These are phyloP conservation scores for Frankliniella fusca DNA, from an alignment of 2,888 invertebrate species.

Conservation along the genomic window DNA sequence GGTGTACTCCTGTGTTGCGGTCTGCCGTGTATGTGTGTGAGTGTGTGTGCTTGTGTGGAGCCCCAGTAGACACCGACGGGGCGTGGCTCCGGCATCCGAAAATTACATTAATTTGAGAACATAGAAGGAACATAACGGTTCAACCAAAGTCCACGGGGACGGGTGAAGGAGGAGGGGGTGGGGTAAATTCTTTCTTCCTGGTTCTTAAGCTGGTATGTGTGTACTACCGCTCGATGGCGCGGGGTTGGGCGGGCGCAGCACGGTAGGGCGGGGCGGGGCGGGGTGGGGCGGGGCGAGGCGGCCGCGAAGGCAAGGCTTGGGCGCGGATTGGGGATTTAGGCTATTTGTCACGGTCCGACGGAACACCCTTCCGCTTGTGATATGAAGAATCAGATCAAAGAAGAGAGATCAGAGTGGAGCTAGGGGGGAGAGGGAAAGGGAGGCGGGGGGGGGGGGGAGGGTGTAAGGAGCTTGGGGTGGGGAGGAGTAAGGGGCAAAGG, in stretches of 20 bases:
- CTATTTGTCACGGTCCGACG: constrained; percentile 7
- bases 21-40: too few relatives aligned
- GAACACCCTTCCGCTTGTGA: constrained; percentile 7
- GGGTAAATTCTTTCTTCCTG: neutral
- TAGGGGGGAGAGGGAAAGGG: neutral
- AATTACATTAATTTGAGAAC: constrained; percentile 14
- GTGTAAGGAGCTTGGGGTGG: too few relatives aligned
- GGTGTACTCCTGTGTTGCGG: too few relatives aligned
- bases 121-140: neutral
- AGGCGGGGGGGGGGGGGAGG: neutral
- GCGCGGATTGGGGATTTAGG: neutral
- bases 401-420: neutral
- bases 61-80: neutral
- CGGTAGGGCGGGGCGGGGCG: neutral
- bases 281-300: neutral
- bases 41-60: neutral
- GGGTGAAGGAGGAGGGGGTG: neutral
- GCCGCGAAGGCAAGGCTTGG: neutral
- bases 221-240: neutral
- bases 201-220: neutral
- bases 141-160: neutral
- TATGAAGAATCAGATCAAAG: constrained; percentile 25
- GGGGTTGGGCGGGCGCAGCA: neutral
- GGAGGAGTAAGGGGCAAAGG: neutral
- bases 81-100: neutral